These are phyloP conservation scores for Ctenosaura bakeri DNA, from an alignment of 2,797 vertebrate genomes.

Conservation along the genomic window DNA sequence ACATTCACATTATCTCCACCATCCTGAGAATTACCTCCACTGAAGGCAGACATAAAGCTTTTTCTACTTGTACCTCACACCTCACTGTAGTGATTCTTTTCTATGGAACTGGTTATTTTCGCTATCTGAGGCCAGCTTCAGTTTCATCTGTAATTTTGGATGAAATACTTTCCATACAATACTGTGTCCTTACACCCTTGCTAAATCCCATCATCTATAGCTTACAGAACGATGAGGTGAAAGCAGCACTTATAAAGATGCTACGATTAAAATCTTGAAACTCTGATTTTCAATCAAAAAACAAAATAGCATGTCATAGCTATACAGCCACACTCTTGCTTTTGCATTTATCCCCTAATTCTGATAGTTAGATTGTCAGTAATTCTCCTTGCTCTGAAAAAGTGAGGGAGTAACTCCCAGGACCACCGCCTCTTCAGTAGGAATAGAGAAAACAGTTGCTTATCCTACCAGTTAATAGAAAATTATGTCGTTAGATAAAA, in stretches of 20 bases:
- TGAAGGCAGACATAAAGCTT: constrained; percentile 18
- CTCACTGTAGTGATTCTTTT: constrained; percentile 65
- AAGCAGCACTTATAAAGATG: constrained; percentile 43
- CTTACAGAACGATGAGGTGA: constrained; percentile 60
- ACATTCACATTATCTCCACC: constrained; percentile 18
- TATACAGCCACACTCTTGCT: not conserved
- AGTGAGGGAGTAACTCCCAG: no score
- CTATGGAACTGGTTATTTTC: constrained; percentile 60
- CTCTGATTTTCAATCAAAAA: not conserved
- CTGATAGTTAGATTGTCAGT: no score
- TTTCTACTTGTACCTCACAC: constrained; percentile 61
- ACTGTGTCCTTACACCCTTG: constrained; percentile 47
- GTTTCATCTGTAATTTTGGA: constrained; percentile 28
- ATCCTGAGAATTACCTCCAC: constrained; percentile 1
- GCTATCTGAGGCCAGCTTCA: constrained; percentile 44
- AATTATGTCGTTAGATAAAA: no score
- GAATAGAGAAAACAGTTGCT: no score
- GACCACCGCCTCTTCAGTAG: no score
- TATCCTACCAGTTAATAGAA: no score
- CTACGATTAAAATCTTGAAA: not conserved
- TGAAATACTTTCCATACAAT: constrained; percentile 58
- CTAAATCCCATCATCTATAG: constrained; percentile 61
- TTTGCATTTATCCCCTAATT: no score
- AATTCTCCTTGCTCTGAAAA: no score
- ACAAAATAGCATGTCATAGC: not conserved